phyloP scores from a whole-genome alignment of 2,888 invertebrate genomes.

The Epicampocera succincta region DNA sequence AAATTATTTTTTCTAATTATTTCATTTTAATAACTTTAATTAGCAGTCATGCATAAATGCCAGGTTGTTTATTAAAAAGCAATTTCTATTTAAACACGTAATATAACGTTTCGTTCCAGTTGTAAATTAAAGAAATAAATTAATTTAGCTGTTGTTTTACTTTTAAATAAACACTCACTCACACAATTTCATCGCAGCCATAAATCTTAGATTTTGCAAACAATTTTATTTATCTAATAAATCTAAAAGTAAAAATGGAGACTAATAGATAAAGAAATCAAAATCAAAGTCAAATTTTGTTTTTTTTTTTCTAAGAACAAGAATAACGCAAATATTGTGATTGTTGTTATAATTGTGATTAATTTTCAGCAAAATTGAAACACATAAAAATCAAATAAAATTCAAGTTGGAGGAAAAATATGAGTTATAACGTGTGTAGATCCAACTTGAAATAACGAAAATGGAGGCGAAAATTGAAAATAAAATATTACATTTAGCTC shows the following conservation, averaged over 20 bases:
- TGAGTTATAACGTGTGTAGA: slow-evolving; percentile 38
- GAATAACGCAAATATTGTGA: slow-evolving; percentile 58
- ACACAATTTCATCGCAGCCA: slow-evolving; percentile 51
- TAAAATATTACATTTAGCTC: slow-evolving; percentile 71
- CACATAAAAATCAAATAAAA: slow-evolving; percentile 54
- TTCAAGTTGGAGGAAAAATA: slow-evolving; percentile 1
- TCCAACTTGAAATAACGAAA: slow-evolving; percentile 5
- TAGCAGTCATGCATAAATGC: slow-evolving; percentile 20
- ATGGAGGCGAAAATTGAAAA: slow-evolving; percentile 42
- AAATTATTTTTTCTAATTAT: slow-evolving; percentile 34
- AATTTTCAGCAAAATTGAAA: slow-evolving; percentile 63
- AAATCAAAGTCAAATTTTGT: slow-evolving; percentile 36
- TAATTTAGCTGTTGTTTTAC: slow-evolving; percentile 31
- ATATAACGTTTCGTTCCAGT: slow-evolving; percentile 40
- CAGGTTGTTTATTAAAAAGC: slow-evolving; percentile 8
- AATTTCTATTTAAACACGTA: slow-evolving; percentile 28
- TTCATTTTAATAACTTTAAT: slow-evolving; percentile 29
- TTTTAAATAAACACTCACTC: background rate
- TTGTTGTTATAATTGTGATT: slow-evolving; percentile 66
- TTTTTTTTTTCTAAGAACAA: slow-evolving; percentile 2
- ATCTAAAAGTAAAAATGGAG: slow-evolving; percentile 13
- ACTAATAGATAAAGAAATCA: slow-evolving; percentile 13
- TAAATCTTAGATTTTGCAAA: slow-evolving; percentile 57
- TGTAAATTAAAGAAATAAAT: slow-evolving; percentile 45
- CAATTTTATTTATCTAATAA: slow-evolving; percentile 43